These are phyloP conservation scores for Mustelus asterias DNA, from an alignment of 2,113 vertebrate genomes.

Conservation along the genomic window DNA sequence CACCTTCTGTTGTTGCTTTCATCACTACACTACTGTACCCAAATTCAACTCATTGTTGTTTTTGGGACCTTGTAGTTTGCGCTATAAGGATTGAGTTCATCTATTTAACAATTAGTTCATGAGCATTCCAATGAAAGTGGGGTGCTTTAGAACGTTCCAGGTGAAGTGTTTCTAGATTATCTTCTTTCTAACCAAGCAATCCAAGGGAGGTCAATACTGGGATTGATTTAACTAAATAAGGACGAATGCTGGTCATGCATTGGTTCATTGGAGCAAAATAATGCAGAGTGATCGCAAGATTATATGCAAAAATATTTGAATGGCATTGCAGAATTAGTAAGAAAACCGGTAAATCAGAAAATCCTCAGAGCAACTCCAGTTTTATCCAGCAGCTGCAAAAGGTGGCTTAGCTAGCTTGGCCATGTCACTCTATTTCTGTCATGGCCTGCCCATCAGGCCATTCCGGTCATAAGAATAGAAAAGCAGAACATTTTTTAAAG, in stretches of 20 bases:
- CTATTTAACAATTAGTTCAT: background rate
- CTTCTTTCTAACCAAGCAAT: background rate
- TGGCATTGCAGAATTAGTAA: background rate
- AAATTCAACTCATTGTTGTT: background rate
- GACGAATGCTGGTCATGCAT: background rate
- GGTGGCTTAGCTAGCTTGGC: background rate
- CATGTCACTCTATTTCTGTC: background rate
- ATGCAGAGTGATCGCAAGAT: background rate
- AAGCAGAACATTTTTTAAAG: background rate
- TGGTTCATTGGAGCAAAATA: background rate
- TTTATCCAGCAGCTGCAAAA: background rate
- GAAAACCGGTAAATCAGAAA: background rate
- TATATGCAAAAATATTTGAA: background rate
- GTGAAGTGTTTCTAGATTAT: background rate
- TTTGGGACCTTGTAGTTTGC: background rate
- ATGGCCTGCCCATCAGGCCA: background rate
- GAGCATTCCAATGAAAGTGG: background rate
- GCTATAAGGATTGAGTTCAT: background rate
- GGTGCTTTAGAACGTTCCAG: background rate
- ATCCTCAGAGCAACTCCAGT: background rate
- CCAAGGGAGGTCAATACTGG: background rate
- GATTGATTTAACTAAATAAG: background rate
- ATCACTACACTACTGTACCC: background rate
- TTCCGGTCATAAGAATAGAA: background rate
- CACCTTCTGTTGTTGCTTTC: too few relatives aligned